Conservation (phyloP, 2,113 vertebrate species). For the Elephas maximus region DNA sequence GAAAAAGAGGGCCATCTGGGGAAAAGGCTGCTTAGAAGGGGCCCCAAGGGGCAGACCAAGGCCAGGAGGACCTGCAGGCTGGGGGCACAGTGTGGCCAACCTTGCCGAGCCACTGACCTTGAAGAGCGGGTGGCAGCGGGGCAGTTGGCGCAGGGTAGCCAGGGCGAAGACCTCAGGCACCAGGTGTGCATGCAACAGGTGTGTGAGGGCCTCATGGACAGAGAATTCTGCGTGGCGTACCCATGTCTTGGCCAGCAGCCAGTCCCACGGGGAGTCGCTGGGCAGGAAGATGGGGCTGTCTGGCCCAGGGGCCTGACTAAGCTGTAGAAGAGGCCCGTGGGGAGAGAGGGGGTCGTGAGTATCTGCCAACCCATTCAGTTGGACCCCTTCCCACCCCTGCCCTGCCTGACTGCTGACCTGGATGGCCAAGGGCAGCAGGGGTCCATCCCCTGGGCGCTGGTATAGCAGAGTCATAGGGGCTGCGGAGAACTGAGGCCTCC, state of each 20-base stretch:
- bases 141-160: slow-evolving; percentile 75
- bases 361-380: background rate
- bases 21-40: background rate
- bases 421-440: slow-evolving; percentile 82
- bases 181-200: slow-evolving; percentile 75
- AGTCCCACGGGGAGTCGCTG: slow-evolving; percentile 88
- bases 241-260: slow-evolving; percentile 93
- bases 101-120: slow-evolving; percentile 71
- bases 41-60: too few relatives aligned
- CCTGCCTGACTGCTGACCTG: slow-evolving; percentile 68
- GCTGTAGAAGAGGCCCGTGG: background rate
- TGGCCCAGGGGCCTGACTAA: slow-evolving; percentile 60
- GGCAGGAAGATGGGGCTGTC: slow-evolving; percentile 89
- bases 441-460: background rate
- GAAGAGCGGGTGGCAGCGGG: slow-evolving; percentile 79
- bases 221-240: slow-evolving; percentile 89
- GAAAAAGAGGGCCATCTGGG: background rate
- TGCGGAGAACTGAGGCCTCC: slow-evolving; percentile 81
- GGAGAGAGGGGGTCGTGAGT: background rate
- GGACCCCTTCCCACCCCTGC: background rate
- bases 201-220: slow-evolving; percentile 85
- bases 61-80: too few relatives aligned
- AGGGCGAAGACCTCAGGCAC: slow-evolving; percentile 79
- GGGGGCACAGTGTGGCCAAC: background rate
- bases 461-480: slow-evolving; percentile 73